Conservation (phyloP, 1,140 invertebrate genomes). For the Neomicropteryx cornuta region DNA sequence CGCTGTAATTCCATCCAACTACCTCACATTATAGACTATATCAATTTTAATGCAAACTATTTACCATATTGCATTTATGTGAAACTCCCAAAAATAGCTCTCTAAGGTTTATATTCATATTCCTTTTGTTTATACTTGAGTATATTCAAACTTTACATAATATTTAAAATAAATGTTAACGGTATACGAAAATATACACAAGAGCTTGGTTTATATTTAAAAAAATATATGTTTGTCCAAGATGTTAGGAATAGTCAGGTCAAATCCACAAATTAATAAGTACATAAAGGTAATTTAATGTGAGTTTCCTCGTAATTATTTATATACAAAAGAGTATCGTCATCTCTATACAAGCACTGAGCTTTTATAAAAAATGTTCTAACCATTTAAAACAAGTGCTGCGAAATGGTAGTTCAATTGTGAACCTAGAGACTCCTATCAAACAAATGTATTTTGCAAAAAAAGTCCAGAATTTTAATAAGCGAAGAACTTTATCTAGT, state of each 20-base stretch:
- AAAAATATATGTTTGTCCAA: constrained; percentile 13
- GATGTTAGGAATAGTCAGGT: constrained; percentile 13
- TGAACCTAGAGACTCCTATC: neutral
- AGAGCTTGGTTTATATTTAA: too few species aligned
- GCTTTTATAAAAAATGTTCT: neutral
- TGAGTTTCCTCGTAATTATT: constrained; percentile 1
- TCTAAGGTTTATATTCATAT: too few species aligned
- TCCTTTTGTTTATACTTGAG: too few species aligned
- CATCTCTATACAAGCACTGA: constrained; percentile 9
- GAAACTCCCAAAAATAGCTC: too few species aligned
- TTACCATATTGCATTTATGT: too few species aligned
- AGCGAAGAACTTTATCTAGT: neutral
- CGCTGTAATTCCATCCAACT: constrained; percentile 46
- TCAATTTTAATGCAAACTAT: constrained; percentile 14
- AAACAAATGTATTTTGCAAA: neutral
- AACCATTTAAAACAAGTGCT: neutral
- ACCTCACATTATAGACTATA: constrained; percentile 45
- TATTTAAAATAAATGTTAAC: too few species aligned
- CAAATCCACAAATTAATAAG: constrained; percentile 13
- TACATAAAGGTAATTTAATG: constrained; percentile 1
- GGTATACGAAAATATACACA: too few species aligned
- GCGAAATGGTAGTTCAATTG: neutral
- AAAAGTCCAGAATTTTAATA: neutral
- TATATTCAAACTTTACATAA: too few species aligned
- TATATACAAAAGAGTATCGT: constrained; percentile 11